A percentile compares a stretch with the other conserved stretches of the same genome.
These are phyloP conservation scores for Philotrypesis tridentata DNA, from an alignment of 1,140 invertebrate genomes.

Conservation along the genomic window DNA sequence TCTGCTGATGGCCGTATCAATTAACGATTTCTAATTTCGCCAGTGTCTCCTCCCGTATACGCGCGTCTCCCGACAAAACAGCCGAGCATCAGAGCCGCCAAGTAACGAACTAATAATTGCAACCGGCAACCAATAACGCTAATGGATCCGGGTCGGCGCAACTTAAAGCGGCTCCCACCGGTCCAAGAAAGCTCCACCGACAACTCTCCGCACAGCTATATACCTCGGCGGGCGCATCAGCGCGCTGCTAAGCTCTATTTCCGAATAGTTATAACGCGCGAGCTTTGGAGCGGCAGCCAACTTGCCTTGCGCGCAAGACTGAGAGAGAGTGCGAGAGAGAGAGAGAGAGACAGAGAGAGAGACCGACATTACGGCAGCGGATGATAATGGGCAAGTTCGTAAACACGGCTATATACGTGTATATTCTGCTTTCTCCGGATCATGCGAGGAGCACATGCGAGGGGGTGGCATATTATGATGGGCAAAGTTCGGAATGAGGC, in stretches of 20 bases:
- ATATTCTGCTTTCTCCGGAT: not conserved
- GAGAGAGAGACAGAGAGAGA: slow-evolving; percentile 10
- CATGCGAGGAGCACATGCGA: not conserved
- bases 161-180: not conserved
- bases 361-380: not conserved
- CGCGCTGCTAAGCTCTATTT: slow-evolving; percentile 2
- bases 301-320: not conserved
- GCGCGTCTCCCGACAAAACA: slow-evolving; percentile 7
- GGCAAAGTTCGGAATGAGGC: slow-evolving; percentile 16
- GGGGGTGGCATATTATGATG: slow-evolving; percentile 1
- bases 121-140: slow-evolving; percentile 53
- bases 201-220: not conserved
- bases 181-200: not conserved
- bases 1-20: too few relatives aligned
- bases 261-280: slow-evolving; percentile 39
- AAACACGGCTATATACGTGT: slow-evolving; percentile 15
- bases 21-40: slow-evolving; percentile 12
- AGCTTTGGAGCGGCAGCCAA: not conserved
- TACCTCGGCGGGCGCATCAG: not conserved
- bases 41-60: not conserved
- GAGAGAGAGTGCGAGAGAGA: slow-evolving; percentile 2
- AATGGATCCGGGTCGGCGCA: slow-evolving; percentile 48
- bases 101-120: slow-evolving; percentile 55
- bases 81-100: not conserved
- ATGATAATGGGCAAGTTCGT: slow-evolving; percentile 44